phyloP scores from a whole-genome alignment of 1,140 invertebrate genomes.

The Carposina sasakii region DNA sequence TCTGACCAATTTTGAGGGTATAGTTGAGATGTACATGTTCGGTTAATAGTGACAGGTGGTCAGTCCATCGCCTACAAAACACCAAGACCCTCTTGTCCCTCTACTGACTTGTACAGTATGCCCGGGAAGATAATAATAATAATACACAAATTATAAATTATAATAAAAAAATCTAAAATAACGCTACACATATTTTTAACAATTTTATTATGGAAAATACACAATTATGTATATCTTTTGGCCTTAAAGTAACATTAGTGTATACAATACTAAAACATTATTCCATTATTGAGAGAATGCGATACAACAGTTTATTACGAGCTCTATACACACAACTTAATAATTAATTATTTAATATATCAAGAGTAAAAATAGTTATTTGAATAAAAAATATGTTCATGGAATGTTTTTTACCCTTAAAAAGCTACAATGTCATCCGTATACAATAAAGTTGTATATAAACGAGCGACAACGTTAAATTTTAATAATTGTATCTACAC shows the following conservation, averaged over 20 bases:
- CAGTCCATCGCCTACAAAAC: no score
- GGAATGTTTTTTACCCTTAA: slow-evolving; percentile 41
- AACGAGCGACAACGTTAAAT: slow-evolving; percentile 5
- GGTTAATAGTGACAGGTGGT: no score
- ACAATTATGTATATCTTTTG: slow-evolving; percentile 68
- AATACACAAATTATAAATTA: neutral
- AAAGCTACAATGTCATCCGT: slow-evolving; percentile 53
- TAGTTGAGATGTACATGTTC: no score
- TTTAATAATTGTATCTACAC: neutral
- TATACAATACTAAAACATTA: slow-evolving; percentile 53
- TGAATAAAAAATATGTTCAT: slow-evolving; percentile 30
- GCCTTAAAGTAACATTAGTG: slow-evolving; percentile 63
- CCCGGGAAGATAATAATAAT: no score
- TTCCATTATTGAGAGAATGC: slow-evolving; percentile 50
- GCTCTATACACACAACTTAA: slow-evolving; percentile 48
- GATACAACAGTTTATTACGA: slow-evolving; percentile 61
- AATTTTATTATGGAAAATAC: slow-evolving; percentile 61
- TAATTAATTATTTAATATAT: slow-evolving; percentile 41
- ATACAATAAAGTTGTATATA: slow-evolving; percentile 20
- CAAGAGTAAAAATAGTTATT: slow-evolving; percentile 42
- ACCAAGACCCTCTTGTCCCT: no score
- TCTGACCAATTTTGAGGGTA: no score
- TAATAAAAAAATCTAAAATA: neutral
- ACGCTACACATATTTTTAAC: slow-evolving; percentile 28
- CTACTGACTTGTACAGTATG: no score